phyloP scores from a whole-genome alignment of 2,888 invertebrate species.

The Coleophora flavipennella region DNA sequence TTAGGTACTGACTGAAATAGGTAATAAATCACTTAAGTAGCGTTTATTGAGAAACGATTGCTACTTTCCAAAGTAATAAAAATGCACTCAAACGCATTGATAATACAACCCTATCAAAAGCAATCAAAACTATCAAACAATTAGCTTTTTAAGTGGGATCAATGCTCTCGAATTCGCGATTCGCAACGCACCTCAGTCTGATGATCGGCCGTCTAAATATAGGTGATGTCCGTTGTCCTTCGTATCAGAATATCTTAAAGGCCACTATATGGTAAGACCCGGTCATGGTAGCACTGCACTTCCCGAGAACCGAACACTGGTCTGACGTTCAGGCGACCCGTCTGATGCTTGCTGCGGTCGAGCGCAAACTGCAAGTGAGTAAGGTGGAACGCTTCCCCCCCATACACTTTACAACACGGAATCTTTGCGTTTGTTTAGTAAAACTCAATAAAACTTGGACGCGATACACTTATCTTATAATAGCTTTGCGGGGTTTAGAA shows the following conservation, averaged over 20 bases:
- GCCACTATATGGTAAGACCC: constrained; percentile 7
- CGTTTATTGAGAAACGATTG: neutral
- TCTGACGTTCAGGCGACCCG: constrained; percentile 10
- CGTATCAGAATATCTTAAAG: constrained; percentile 9
- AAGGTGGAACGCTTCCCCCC: too few species aligned
- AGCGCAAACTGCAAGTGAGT: constrained; percentile 35
- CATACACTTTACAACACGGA: constrained; percentile 17
- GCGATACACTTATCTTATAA: constrained; percentile 14
- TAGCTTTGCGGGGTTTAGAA: neutral
- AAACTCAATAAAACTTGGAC: constrained; percentile 20
- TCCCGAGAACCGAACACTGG: constrained; percentile 25
- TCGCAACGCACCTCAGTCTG: constrained; percentile 9
- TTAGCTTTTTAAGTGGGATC: constrained; percentile 48
- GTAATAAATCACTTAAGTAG: neutral
- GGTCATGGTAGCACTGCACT: constrained; percentile 16
- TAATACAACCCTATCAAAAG: neutral
- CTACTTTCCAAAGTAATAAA: neutral
- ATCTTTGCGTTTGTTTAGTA: constrained; percentile 21
- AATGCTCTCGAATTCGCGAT: constrained; percentile 57
- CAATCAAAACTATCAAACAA: neutral
- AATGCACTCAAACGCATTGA: neutral
- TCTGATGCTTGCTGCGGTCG: constrained; percentile 28
- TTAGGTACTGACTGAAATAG: too few species aligned
- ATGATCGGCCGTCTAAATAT: constrained; percentile 2
- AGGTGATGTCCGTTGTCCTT: constrained; percentile 21